These are phyloP conservation scores for Halcyon smyrnensis DNA, from an alignment of 2,797 vertebrate species.

Conservation along the genomic window DNA sequence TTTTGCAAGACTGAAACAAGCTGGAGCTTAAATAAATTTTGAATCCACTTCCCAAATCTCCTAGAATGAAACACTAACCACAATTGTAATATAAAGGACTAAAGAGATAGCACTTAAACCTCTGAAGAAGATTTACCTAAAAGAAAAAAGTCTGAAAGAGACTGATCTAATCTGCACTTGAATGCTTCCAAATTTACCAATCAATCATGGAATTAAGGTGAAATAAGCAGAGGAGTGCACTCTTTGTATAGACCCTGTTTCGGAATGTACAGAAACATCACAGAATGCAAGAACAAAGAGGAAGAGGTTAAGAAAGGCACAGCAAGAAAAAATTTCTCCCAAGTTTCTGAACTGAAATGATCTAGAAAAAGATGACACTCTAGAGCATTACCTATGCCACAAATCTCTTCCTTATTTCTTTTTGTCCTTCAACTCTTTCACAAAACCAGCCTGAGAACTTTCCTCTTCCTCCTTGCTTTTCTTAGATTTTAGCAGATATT, in stretches of 20 bases:
- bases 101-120: neutral
- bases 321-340: neutral
- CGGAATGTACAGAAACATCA: neutral
- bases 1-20: neutral
- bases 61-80: neutral
- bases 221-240: neutral
- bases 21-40: neutral
- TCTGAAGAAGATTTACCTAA: neutral
- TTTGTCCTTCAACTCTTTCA: neutral
- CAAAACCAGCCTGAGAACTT: neutral
- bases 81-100: neutral
- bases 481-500: neutral
- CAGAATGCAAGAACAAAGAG: neutral
- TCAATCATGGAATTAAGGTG: neutral
- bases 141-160: neutral
- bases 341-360: neutral
- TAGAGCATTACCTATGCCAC: neutral
- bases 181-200: neutral
- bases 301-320: neutral
- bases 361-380: neutral
- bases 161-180: neutral
- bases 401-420: neutral
- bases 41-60: neutral
- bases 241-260: neutral
- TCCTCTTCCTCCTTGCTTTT: neutral